phyloP scores from a whole-genome alignment of 1,140 invertebrate species.

The Drosophila sp. region DNA sequence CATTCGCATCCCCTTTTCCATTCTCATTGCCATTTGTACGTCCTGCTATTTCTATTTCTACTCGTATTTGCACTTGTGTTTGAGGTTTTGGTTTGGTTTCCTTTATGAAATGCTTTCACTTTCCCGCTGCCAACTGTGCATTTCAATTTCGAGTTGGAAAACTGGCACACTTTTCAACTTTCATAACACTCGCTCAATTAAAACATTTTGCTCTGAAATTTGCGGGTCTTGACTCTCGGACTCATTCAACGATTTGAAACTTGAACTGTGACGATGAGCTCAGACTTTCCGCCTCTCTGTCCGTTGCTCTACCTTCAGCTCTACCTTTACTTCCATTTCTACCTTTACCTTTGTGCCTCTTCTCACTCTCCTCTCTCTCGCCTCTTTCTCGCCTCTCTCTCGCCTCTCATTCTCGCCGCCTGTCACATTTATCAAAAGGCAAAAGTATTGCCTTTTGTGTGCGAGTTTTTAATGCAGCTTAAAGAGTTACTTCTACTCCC shows the following conservation, averaged over 20 bases:
- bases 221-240: not conserved
- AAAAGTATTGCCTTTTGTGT: conserved; percentile 37
- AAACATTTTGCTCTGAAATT: conserved; percentile 28
- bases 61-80: conserved; percentile 7
- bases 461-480: conserved; percentile 57
- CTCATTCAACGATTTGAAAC: conserved; percentile 3
- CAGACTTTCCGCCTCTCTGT: conserved; percentile 7
- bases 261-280: conserved; percentile 1
- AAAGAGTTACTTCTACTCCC: conserved; percentile 37
- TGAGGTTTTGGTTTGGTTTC: conserved; percentile 11
- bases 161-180: conserved; percentile 14
- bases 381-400: not conserved
- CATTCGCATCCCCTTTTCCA: not conserved
- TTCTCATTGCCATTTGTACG: not conserved
- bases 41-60: not conserved
- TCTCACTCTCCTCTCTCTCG: not conserved
- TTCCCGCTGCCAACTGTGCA: conserved; percentile 23
- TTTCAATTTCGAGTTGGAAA: conserved; percentile 16
- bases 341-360: not conserved
- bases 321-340: not conserved
- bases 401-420: not conserved
- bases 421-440: conserved; percentile 42
- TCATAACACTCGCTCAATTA: conserved; percentile 36
- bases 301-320: not conserved
- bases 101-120: conserved; percentile 64